phyloP scores from a whole-genome alignment of 2,113 vertebrate species.

The Stercorarius parasiticus region DNA sequence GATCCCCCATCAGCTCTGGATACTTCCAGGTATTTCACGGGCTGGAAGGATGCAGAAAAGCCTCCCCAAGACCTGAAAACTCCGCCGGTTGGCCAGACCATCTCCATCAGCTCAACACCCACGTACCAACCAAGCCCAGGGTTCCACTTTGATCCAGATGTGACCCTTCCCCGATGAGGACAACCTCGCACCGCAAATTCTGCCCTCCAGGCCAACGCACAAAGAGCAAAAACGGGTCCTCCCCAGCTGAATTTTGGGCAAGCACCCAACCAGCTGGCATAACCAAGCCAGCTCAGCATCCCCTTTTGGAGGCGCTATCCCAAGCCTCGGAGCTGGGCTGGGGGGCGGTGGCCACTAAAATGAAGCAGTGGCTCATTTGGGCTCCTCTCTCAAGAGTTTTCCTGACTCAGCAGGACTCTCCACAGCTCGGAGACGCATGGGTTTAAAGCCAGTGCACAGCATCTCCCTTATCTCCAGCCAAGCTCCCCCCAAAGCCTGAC shows the following conservation, averaged over 20 bases:
- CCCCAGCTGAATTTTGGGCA: neutral
- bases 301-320: neutral
- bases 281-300: neutral
- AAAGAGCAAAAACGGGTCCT: neutral
- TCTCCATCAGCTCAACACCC: neutral
- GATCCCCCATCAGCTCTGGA: neutral
- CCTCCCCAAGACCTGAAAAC: neutral
- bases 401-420: neutral
- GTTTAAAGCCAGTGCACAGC: neutral
- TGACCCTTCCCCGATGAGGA: neutral
- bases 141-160: neutral
- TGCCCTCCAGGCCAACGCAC: neutral
- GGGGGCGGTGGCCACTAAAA: neutral
- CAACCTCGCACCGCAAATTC: rapidly evolving
- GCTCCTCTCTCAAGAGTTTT: neutral
- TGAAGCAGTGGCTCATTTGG: rapidly evolving
- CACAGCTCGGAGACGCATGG: rapidly evolving
- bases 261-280: rapidly evolving
- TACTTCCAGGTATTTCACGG: rapidly evolving
- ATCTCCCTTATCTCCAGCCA: neutral
- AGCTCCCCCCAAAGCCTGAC: neutral
- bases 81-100: rapidly evolving
- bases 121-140: neutral
- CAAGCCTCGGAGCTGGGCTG: neutral
- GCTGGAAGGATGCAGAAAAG: neutral